Evolutionary conservation across 1,140 invertebrate genomes (phyloP), one percentile per base, ranked within the genome.

Genomic region (Temnothorax longispinosus): DNA sequence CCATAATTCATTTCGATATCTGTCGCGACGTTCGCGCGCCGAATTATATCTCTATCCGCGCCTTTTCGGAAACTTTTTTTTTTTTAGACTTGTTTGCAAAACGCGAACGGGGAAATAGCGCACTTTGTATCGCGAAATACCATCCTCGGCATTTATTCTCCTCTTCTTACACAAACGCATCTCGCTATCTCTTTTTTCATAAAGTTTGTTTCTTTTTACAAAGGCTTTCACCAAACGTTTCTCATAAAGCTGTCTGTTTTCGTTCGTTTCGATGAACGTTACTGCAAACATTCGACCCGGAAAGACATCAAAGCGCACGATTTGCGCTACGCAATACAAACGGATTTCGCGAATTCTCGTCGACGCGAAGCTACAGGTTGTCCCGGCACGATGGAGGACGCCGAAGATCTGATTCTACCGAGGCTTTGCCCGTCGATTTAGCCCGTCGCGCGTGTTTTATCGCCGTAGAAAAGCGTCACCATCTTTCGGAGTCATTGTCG

Each of bases 361-460:
- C 8, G 21, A 7, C 62, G 64, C 41, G 76, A 62, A 90, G 89
- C 89, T 64, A 90, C 89, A 90, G 89, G 89, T 90, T 89, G 89
- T 32, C 38, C 15, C 15, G 27, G 10, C 3, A 15, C 82, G 69
- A 21, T 27, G 76, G 27, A 67, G 64, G 18, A 80, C n/a, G 60
- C 44, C 60, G 21, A 56, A 41, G 47, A 85, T 78, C n/a, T 52
- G 21, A 65, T 78, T 85, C 60, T 32, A 54, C 72, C 72, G 81
- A 52, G 81, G 41, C 56, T 52, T 77, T 35, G 71, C 44, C 50
- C 60, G 56, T 85, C 72, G 72, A 85, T 85, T 77, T 77, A 64
- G 32, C 32, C 41, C 32, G 54, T 21, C 62, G 86, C 13, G 56
- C 54, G 58, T 54, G 54, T 72, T 86, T 86, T 80, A 85, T 86